A percentile compares a stretch with the other conserved stretches of the same genome.
phyloP scores from a whole-genome alignment of 2,113 vertebrate species.

The Gracilinanus agilis region DNA sequence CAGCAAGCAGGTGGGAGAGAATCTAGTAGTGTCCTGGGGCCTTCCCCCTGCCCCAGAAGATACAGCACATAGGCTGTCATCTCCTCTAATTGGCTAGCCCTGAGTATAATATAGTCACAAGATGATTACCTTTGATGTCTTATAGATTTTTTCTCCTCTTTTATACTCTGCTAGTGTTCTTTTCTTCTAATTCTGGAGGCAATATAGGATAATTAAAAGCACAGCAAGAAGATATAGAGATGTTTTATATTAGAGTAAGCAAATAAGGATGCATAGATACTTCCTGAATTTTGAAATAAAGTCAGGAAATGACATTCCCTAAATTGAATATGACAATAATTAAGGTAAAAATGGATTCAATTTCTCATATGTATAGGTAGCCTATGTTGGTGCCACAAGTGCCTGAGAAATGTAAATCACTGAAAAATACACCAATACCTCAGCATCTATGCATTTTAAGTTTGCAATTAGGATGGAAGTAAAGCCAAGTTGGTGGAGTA shows the following conservation, averaged over 20 bases:
- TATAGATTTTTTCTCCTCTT: neutral
- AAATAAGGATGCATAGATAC: neutral
- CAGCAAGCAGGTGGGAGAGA: neutral
- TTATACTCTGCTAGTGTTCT: neutral
- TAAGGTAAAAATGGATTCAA: constrained; percentile 45
- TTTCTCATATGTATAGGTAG: constrained; percentile 16
- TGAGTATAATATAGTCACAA: neutral
- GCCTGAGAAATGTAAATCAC: neutral
- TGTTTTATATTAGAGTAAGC: neutral
- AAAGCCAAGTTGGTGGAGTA: neutral
- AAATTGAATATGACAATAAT: constrained; percentile 37
- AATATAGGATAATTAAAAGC: neutral
- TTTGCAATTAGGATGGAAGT: neutral
- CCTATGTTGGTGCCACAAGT: neutral
- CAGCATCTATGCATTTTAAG: neutral
- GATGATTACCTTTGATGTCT: neutral
- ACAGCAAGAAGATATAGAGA: neutral
- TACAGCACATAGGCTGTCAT: neutral
- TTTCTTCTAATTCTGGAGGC: neutral
- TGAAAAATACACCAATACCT: neutral
- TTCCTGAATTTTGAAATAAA: constrained; percentile 25
- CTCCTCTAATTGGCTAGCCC: neutral
- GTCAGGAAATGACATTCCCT: constrained; percentile 5
- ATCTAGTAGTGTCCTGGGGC: neutral
- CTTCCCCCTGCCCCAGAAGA: neutral